Evolutionary conservation across 2,888 invertebrate genomes (phyloP).

Genomic region (Rugalucina vietnamica): DNA sequence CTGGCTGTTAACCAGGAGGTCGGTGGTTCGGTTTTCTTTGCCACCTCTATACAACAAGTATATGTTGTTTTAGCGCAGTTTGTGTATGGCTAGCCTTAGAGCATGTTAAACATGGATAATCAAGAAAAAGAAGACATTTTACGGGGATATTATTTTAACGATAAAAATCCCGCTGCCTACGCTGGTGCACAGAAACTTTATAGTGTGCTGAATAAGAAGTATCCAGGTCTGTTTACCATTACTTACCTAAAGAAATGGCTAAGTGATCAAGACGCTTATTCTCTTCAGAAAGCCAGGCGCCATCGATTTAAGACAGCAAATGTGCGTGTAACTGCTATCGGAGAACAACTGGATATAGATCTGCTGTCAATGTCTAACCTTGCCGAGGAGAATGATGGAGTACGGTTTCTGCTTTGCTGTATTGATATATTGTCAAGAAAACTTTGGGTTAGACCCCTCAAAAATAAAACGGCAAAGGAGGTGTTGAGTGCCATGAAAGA

Average conservation of each 20-base stretch:
- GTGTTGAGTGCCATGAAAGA: slow-evolving; percentile 45
- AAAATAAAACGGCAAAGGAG: slow-evolving; percentile 37
- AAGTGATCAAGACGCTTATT: slow-evolving; percentile 40
- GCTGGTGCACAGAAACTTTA: slow-evolving; percentile 34
- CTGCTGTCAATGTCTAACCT: slow-evolving; percentile 41
- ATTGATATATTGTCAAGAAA: slow-evolving; percentile 42
- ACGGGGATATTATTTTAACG: slow-evolving; percentile 37
- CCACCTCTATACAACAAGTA: no score
- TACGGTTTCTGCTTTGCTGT: slow-evolving; percentile 31
- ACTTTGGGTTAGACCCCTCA: slow-evolving; percentile 35
- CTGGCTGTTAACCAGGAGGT: no score
- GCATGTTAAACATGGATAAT: background rate
- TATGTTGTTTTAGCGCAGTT: no score
- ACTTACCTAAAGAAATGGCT: slow-evolving; percentile 36
- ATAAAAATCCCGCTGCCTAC: slow-evolving; percentile 35
- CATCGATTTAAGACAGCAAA: slow-evolving; percentile 39
- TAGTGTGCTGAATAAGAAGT: slow-evolving; percentile 25
- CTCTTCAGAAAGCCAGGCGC: slow-evolving; percentile 39
- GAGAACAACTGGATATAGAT: slow-evolving; percentile 47
- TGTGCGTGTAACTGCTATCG: slow-evolving; percentile 37
- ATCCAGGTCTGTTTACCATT: slow-evolving; percentile 39
- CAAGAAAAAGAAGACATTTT: slow-evolving; percentile 31
- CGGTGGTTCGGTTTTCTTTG: no score
- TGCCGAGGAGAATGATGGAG: slow-evolving; percentile 43
- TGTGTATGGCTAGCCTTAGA: no score